These are phyloP conservation scores for Chiridota heheva DNA, from an alignment of 35 echinoderm and acorn worm species.

Conservation along the genomic window DNA sequence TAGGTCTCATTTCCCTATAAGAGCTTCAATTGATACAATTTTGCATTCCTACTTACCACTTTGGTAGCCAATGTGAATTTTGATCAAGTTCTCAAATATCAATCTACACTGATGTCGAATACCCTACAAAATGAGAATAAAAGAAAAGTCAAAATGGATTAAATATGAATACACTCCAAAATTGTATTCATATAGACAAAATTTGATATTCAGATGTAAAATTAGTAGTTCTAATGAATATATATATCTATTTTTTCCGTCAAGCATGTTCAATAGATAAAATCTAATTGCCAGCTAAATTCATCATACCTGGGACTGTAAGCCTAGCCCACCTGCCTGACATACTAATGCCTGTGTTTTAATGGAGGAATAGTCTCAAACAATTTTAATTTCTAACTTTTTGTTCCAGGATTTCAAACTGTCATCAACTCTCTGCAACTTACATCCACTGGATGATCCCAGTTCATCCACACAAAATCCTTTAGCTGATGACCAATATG, in stretches of 20 bases:
- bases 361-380: neutral
- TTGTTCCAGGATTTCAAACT: neutral
- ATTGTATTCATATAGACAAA: neutral
- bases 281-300: neutral
- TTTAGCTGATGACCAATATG: conserved; percentile 48
- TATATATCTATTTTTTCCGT: neutral
- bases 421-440: neutral
- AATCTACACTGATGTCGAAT: conserved; percentile 73
- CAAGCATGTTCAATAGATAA: neutral
- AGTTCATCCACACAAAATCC: conserved; percentile 79
- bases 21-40: too few species aligned
- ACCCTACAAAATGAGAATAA: conserved; percentile 54
- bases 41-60: conserved; percentile 17
- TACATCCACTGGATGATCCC: conserved; percentile 97
- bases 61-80: conserved; percentile 45
- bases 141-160: neutral
- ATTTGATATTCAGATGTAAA: neutral
- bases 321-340: too few species aligned
- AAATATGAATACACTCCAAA: neutral
- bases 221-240: neutral
- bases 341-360: too few species aligned
- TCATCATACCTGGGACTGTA: too few species aligned
- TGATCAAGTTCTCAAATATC: conserved; percentile 82
- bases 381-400: neutral
- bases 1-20: too few species aligned